Conservation (phyloP, 2,888 invertebrate species). For the Scelioninae gen. 1 region DNA sequence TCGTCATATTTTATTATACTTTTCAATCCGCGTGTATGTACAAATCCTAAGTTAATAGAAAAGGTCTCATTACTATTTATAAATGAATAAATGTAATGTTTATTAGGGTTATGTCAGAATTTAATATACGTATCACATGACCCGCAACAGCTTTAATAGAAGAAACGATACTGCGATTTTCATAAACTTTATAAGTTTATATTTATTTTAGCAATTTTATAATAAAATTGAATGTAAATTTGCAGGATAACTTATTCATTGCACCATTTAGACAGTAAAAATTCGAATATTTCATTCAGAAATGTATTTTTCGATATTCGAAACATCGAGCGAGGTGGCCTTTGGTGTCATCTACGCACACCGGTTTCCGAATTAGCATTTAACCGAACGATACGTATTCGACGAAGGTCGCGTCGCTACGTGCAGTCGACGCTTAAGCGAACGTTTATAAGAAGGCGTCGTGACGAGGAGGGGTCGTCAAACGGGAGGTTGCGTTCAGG, state of each 20-base stretch:
- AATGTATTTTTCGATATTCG: conserved; percentile 41
- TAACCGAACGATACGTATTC: conserved; percentile 67
- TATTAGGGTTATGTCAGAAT: no score
- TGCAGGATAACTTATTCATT: conserved; percentile 10
- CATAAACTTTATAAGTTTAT: no score
- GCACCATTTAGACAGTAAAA: conserved; percentile 3
- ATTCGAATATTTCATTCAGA: conserved; percentile 3
- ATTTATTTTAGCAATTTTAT: no score
- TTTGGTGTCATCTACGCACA: conserved; percentile 61
- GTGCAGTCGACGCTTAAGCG: conserved; percentile 66
- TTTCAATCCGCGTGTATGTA: no score
- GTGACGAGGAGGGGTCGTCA: conserved; percentile 62
- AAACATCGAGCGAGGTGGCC: conserved; percentile 53
- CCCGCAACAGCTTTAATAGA: no score
- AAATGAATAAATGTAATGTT: no score
- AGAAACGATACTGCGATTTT: no score
- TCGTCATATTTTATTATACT: no score
- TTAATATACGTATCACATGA: no score
- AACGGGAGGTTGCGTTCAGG: conserved; percentile 68
- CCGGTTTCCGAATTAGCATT: conserved; percentile 70
- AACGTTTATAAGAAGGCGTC: conserved; percentile 52
- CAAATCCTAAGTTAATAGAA: no score
- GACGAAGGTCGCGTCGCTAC: conserved; percentile 68
- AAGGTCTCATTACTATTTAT: no score
- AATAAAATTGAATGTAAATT: neutral